Evolutionary conservation across 2,888 invertebrate genomes (phyloP).

Genomic region (Agriotes lineatus): DNA sequence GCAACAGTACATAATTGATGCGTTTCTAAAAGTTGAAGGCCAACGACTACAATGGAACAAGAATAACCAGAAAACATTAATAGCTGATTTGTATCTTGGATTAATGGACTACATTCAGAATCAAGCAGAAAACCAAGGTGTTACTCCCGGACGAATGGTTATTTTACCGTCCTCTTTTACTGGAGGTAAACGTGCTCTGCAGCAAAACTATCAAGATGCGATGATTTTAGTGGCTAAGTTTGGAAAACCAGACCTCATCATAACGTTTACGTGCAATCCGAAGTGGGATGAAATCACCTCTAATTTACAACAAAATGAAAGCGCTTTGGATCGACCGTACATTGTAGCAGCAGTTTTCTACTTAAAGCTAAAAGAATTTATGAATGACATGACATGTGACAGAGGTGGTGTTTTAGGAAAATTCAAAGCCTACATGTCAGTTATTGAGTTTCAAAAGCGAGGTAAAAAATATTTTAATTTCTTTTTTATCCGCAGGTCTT

Average conservation of each 20-base stretch:
- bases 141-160: constrained; percentile 53
- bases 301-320: constrained; percentile 53
- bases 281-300: constrained; percentile 62
- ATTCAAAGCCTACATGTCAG: constrained; percentile 39
- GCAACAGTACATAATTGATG: constrained; percentile 34
- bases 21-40: constrained; percentile 25
- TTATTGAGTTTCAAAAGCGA: constrained; percentile 48
- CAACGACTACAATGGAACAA: constrained; percentile 5
- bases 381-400: constrained; percentile 24
- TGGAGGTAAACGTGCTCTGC: constrained; percentile 55
- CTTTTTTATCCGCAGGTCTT: too few species aligned
- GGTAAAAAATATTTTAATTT: too few species aligned
- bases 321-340: constrained; percentile 58
- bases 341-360: constrained; percentile 51
- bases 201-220: constrained; percentile 62
- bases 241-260: constrained; percentile 60
- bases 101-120: too few species aligned
- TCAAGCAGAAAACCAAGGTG: too few species aligned
- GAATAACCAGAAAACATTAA: constrained; percentile 24
- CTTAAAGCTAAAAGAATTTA: constrained; percentile 36
- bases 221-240: constrained; percentile 63
- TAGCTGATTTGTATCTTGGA: constrained; percentile 47
- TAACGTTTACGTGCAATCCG: constrained; percentile 65
- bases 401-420: constrained; percentile 26
- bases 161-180: constrained; percentile 42